phyloP scores from a whole-genome alignment of 1,140 invertebrate species.

The Drosophila quadrilineata region DNA sequence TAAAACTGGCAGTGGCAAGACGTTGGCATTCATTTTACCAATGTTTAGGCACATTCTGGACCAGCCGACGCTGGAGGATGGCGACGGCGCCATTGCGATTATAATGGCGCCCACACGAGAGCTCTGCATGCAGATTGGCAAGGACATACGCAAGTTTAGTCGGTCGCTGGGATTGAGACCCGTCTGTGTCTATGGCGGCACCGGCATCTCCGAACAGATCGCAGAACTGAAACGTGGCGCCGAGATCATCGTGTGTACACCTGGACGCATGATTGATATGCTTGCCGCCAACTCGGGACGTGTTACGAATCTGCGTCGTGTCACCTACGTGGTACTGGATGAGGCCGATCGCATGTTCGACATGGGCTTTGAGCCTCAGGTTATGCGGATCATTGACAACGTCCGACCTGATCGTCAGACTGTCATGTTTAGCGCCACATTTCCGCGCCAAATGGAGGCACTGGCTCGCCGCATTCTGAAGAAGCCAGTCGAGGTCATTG shows the following conservation, averaged over 20 bases:
- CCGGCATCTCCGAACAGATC: slow-evolving; percentile 90
- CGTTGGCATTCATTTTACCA: slow-evolving; percentile 97
- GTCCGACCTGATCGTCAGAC: slow-evolving; percentile 98
- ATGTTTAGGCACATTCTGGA: slow-evolving; percentile 99
- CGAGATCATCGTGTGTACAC: slow-evolving; percentile 99
- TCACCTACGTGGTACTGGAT: slow-evolving; percentile 98
- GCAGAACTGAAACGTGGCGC: slow-evolving; percentile 98
- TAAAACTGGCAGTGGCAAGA: slow-evolving; percentile 99
- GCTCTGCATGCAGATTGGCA: slow-evolving; percentile 99
- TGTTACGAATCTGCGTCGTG: slow-evolving; percentile 97
- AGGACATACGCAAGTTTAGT: slow-evolving; percentile 97
- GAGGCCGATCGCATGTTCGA: slow-evolving; percentile 99
- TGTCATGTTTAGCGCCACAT: slow-evolving; percentile 99
- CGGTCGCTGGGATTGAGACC: slow-evolving; percentile 92
- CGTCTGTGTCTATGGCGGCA: slow-evolving; percentile 99
- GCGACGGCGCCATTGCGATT: slow-evolving; percentile 97
- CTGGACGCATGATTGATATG: slow-evolving; percentile 99
- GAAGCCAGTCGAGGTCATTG: slow-evolving; percentile 98
- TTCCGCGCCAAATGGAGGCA: slow-evolving; percentile 99
- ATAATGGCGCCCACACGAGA: slow-evolving; percentile 99
- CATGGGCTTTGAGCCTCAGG: slow-evolving; percentile 99
- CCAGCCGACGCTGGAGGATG: slow-evolving; percentile 95
- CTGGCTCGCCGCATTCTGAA: slow-evolving; percentile 95
- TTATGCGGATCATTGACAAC: slow-evolving; percentile 98
- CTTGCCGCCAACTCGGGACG: slow-evolving; percentile 97